Base-by-base conservation (phyloP, 1,140 invertebrate genomes). In the Drosophila serrata region DNA sequence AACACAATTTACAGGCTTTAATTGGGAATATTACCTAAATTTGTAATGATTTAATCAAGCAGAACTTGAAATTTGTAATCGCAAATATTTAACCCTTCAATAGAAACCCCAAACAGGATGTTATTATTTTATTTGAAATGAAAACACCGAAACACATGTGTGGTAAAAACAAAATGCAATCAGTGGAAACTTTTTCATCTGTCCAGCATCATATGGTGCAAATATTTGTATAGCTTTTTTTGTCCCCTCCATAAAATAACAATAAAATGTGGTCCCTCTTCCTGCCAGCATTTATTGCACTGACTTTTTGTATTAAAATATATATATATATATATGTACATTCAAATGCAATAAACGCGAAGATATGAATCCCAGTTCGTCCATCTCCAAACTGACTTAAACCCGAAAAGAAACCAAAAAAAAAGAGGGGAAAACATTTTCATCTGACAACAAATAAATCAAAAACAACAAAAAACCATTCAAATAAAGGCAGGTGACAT, bases 401-500 rank as follows among this genome's bases (percentile, higher is more conserved):
- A 39, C 35, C 42, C 17, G 45, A 67, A 75, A 42, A 46, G 35
- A 43, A 56, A 68, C 56, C 69, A 69, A 42, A 72, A 42, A 72
- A 48, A n/a, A 33, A n/a, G 42, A n/a, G 15, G 9, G n/a, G 3
- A 3, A 8, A 15, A 59, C 24, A 24, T 35, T 37, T 40, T 49
- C 74, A 37, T 68, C 29, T 31, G 56, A 65, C 58, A 62, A 68
- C 33, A 62, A 76, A 86, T 69, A 76, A 87, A 87, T 79, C 76
- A 43, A 64, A 56, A 78, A 81, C 51, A 87, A 69, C 53, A 76
- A 76, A 76, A 73, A 82, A 49, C 31, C 63, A 80, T 79, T 82
- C 64, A 80, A 88, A 87, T 77, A 80, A 82, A 75, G 49, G 22
- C 84, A 84, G 85, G 70, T 88, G 80, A 88, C 80, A 84, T 88